These are phyloP conservation scores for Cherax quadricarinatus DNA, from an alignment of 1,140 invertebrate genomes.

Conservation along the genomic window DNA sequence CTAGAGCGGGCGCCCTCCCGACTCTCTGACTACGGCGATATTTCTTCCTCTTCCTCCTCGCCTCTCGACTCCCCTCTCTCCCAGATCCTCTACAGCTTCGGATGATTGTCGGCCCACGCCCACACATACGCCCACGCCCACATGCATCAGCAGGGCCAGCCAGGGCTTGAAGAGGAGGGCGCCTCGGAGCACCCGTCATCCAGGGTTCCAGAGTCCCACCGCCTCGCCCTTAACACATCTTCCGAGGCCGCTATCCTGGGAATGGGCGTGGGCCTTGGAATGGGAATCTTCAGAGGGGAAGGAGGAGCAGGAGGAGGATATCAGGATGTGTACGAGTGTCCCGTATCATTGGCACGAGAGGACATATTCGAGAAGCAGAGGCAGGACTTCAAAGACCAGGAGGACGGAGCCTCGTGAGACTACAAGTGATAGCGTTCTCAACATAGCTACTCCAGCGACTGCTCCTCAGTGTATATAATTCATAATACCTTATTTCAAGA, in stretches of 20 bases:
- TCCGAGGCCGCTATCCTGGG: slow-evolving; percentile 55
- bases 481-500: neutral
- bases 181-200: neutral
- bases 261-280: slow-evolving; percentile 54
- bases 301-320: slow-evolving; percentile 34
- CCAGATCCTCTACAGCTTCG: slow-evolving; percentile 66
- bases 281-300: slow-evolving; percentile 45
- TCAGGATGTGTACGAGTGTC: slow-evolving; percentile 1
- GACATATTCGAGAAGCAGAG: neutral
- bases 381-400: neutral
- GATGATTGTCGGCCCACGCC: slow-evolving; percentile 67
- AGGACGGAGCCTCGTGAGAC: neutral
- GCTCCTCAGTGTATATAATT: neutral
- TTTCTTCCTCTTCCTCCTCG: slow-evolving; percentile 59
- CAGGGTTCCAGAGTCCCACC: slow-evolving; percentile 27
- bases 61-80: slow-evolving; percentile 61
- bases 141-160: neutral
- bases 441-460: neutral
- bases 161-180: slow-evolving; percentile 12
- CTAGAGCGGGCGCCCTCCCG: slow-evolving; percentile 57
- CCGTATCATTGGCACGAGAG: neutral
- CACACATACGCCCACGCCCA: slow-evolving; percentile 48
- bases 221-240: neutral
- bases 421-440: too few relatives aligned
- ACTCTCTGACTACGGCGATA: slow-evolving; percentile 63